A percentile compares a stretch with the other conserved stretches of the same genome.
Evolutionary conservation across 2,113 vertebrate species (phyloP).

Genomic region (Clarias batrachus): DNA sequence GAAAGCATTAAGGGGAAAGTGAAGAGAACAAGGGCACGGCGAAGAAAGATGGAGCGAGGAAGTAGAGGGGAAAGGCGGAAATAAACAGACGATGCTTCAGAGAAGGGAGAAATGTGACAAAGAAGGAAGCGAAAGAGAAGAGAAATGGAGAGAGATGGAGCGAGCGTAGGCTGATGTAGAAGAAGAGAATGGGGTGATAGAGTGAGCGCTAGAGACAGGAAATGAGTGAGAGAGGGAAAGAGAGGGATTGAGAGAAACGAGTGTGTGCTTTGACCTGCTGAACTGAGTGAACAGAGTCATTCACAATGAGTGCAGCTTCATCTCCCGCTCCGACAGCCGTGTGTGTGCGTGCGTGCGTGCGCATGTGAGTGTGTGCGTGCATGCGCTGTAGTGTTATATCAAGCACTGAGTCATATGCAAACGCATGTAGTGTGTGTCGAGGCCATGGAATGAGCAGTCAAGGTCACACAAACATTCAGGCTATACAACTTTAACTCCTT

Average conservation of each 20-base stretch:
- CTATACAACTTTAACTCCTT: background rate
- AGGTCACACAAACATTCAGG: background rate
- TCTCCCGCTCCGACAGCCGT: conserved; percentile 17
- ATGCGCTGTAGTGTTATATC: background rate
- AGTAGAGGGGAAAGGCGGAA: background rate
- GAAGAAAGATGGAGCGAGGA: background rate
- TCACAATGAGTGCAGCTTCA: conserved; percentile 33
- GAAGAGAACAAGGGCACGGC: background rate
- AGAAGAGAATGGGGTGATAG: background rate
- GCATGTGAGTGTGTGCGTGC: background rate
- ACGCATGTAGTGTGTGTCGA: conserved; percentile 1
- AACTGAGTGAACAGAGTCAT: conserved; percentile 25
- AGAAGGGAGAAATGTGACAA: background rate
- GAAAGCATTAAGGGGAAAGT: background rate
- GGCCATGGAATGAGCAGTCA: background rate
- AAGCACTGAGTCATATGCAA: background rate
- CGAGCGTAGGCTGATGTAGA: background rate
- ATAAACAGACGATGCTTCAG: background rate
- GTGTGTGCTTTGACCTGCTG: conserved; percentile 32
- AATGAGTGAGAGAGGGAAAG: conserved; percentile 24
- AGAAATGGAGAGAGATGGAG: background rate
- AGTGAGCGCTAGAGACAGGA: conserved; percentile 10
- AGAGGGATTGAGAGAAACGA: conserved; percentile 26
- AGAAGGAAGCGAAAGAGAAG: background rate
- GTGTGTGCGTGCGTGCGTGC: background rate